Evolutionary conservation across 2,888 invertebrate genomes (phyloP).

Genomic region (Mystacides longicornis): DNA sequence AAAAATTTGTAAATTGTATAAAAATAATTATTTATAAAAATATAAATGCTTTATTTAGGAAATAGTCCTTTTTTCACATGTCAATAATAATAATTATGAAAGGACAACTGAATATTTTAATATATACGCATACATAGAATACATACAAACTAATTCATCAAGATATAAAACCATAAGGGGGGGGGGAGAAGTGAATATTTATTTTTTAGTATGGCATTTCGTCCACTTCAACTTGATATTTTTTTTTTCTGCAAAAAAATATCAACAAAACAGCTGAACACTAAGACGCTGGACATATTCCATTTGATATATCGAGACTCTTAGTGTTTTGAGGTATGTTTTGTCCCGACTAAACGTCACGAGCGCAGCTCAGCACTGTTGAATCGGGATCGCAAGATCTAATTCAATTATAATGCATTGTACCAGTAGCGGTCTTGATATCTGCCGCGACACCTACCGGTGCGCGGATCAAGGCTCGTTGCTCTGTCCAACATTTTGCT

Average conservation of each 20-base stretch:
- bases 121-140: neutral
- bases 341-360: neutral
- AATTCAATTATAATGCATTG: neutral
- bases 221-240: too few relatives aligned
- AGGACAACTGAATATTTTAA: constrained; percentile 2
- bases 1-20: constrained; percentile 2
- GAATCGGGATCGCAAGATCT: neutral
- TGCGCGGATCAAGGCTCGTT: too few relatives aligned
- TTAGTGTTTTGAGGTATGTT: constrained; percentile 9
- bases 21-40: constrained; percentile 5
- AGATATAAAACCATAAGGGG: constrained; percentile 3
- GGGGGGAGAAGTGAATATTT: too few relatives aligned
- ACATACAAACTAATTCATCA: neutral
- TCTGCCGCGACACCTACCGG: too few relatives aligned
- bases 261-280: constrained; percentile 11
- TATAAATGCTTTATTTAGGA: constrained; percentile 10
- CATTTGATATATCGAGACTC: neutral
- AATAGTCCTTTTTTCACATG: neutral
- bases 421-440: too few relatives aligned
- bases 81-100: neutral
- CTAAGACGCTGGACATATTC: constrained; percentile 5
- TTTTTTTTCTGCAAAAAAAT: constrained; percentile 13
- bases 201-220: too few relatives aligned
- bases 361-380: neutral
- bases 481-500: too few relatives aligned